phyloP scores from a whole-genome alignment of 2,113 vertebrate species.

The Pelecanoides urinatrix region DNA sequence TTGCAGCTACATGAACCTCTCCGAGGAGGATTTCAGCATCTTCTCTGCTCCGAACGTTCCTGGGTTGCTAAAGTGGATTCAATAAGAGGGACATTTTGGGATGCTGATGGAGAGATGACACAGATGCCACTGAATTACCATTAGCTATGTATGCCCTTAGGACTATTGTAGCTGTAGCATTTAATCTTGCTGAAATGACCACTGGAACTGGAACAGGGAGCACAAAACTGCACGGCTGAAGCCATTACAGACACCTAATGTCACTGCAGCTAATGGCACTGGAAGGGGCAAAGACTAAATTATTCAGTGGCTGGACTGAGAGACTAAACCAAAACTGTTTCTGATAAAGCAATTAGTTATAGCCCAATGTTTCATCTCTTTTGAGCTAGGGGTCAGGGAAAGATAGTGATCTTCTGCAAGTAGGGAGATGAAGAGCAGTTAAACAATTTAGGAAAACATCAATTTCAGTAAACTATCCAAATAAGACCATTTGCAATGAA shows the following conservation, averaged over 20 bases:
- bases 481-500: not conserved
- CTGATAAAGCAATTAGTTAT: not conserved
- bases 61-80: not conserved
- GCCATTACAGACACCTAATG: not conserved
- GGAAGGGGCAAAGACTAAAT: not conserved
- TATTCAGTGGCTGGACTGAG: not conserved
- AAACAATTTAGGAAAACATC: not conserved
- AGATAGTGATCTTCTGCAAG: not conserved
- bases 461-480: not conserved
- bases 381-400: not conserved
- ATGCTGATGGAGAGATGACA: not conserved
- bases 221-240: rapidly evolving
- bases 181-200: not conserved
- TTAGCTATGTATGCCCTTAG: not conserved
- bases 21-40: not conserved
- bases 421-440: not conserved
- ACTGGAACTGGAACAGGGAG: not conserved
- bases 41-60: not conserved
- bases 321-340: not conserved
- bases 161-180: not conserved
- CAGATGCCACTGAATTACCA: not conserved
- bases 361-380: not conserved
- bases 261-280: not conserved
- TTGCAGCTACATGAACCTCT: not conserved
- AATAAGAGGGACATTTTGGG: not conserved